Percentiles rank a stretch among this genome's conserved stretches.
These are phyloP conservation scores for Syngnathoides biaculeatus DNA, from an alignment of 2,113 vertebrate species.

Conservation along the genomic window DNA sequence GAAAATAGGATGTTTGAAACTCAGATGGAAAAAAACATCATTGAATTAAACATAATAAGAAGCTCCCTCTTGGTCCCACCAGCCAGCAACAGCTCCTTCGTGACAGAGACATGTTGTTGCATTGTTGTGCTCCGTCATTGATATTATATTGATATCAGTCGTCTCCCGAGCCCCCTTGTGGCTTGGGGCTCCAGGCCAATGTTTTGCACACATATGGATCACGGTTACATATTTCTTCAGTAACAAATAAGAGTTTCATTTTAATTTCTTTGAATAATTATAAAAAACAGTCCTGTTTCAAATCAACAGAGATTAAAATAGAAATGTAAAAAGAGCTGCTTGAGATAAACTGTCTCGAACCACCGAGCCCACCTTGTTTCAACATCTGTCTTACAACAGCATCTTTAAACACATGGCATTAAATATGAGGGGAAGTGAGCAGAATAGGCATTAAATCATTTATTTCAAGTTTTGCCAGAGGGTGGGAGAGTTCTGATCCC, in stretches of 20 bases:
- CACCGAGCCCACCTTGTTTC: not conserved
- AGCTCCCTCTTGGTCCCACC: no score
- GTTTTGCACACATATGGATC: not conserved
- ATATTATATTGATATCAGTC: no score
- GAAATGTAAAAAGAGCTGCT: not conserved
- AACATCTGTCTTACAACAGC: slow-evolving; percentile 8
- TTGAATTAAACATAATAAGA: no score
- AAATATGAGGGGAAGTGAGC: slow-evolving; percentile 6
- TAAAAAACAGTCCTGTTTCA: no score
- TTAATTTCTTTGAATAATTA: not conserved
- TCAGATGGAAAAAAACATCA: no score
- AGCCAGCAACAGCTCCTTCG: no score
- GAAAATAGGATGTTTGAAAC: no score
- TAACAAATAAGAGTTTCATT: not conserved
- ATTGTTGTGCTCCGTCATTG: no score
- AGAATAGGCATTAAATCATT: slow-evolving; percentile 20
- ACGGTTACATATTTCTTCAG: not conserved
- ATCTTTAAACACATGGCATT: slow-evolving; percentile 11
- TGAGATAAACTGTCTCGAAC: not conserved
- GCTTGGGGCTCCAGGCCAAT: no score
- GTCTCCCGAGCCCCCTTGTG: no score
- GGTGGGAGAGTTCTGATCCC: slow-evolving; percentile 26
- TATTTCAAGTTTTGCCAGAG: slow-evolving; percentile 32
- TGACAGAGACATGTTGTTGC: no score
- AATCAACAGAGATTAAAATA: not conserved